Percentiles rank a stretch among this genome's conserved stretches.
These are phyloP conservation scores for Erpetoichthys calabaricus DNA, from an alignment of 2,797 vertebrate genomes.

Conservation along the genomic window DNA sequence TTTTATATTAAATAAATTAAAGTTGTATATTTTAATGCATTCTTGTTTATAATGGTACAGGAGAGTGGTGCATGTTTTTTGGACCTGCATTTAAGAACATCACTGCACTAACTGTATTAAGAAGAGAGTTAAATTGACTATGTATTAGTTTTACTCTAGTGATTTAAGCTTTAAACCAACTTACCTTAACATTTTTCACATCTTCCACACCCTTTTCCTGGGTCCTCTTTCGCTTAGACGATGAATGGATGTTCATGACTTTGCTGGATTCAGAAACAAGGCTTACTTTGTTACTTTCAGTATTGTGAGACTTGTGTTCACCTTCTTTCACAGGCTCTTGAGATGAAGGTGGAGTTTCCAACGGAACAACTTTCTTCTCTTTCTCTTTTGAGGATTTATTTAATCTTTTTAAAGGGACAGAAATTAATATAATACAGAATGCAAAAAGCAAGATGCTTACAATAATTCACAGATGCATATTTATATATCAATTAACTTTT, in stretches of 20 bases:
- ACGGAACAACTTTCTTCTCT: conserved; percentile 36
- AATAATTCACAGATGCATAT: no score
- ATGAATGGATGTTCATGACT: conserved; percentile 21
- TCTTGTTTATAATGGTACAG: no score
- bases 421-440: neutral
- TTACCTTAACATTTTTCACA: conserved; percentile 46
- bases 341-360: conserved; percentile 18
- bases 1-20: no score
- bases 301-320: conserved; percentile 34
- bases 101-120: no score
- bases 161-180: conserved; percentile 5
- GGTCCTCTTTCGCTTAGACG: conserved; percentile 53
- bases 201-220: conserved; percentile 37
- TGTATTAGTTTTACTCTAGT: no score
- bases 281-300: conserved; percentile 16
- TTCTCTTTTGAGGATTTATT: conserved; percentile 29
- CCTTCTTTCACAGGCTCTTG: conserved; percentile 33
- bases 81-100: no score
- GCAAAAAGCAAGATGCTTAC: neutral
- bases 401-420: conserved; percentile 21
- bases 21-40: no score
- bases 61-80: no score
- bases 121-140: no score
- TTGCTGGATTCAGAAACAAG: conserved; percentile 23
- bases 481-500: no score